phyloP scores from a whole-genome alignment of 2,113 vertebrate genomes.

The Lasiurus cinereus region DNA sequence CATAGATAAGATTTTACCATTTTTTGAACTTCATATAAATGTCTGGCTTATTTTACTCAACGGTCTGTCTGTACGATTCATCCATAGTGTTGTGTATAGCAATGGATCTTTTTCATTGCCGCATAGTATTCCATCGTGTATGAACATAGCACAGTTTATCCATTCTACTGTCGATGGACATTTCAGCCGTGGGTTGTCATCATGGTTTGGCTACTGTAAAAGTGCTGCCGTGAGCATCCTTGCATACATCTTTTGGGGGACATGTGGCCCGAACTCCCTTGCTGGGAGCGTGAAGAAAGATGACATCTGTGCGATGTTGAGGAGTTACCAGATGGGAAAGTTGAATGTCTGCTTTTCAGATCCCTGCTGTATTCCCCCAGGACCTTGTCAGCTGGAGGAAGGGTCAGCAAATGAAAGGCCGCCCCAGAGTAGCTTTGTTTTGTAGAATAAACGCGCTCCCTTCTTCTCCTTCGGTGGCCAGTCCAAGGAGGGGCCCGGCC shows the following conservation, averaged over 20 bases:
- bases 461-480: not conserved
- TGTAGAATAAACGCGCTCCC: not conserved
- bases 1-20: not conserved
- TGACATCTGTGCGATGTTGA: not conserved
- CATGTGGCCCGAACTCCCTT: not conserved
- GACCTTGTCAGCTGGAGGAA: not conserved
- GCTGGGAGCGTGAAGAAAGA: not conserved
- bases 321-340: not conserved
- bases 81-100: fast-evolving
- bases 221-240: not conserved
- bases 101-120: not conserved
- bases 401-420: too few species aligned
- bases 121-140: not conserved
- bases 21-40: not conserved
- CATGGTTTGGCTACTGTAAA: not conserved
- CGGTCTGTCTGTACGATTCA: fast-evolving
- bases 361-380: not conserved
- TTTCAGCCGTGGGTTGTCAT: not conserved
- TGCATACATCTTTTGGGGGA: not conserved
- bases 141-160: not conserved
- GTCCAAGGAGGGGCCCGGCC: not conserved
- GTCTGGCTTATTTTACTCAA: not conserved
- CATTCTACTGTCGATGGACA: too few species aligned
- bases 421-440: not conserved
- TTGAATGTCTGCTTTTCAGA: not conserved